phyloP scores from a whole-genome alignment of 2,888 invertebrate genomes.

The Epinotia nisella region DNA sequence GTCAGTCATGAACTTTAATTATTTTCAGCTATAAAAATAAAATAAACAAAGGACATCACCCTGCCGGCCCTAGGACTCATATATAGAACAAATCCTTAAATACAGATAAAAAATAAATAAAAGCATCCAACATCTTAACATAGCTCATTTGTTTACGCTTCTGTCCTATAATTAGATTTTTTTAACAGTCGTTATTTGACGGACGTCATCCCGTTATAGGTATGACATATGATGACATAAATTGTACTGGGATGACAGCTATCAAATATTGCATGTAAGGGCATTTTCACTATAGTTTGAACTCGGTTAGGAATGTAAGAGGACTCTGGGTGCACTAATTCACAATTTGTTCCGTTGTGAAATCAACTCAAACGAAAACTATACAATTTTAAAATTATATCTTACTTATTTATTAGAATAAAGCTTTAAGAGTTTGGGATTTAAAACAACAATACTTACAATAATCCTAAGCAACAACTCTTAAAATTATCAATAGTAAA shows the following conservation, averaged over 20 bases:
- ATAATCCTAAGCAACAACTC: constrained; percentile 45
- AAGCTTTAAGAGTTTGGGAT: constrained; percentile 54
- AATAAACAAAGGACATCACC: background rate
- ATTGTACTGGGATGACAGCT: no score
- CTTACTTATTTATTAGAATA: constrained; percentile 52
- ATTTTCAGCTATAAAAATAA: constrained; percentile 1
- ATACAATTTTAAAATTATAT: constrained; percentile 35
- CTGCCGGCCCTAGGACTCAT: background rate
- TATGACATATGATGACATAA: no score
- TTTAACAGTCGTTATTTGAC: no score
- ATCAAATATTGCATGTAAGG: no score
- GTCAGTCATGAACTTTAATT: background rate
- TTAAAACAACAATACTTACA: constrained; percentile 37
- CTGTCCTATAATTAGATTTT: no score
- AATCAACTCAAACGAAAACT: constrained; percentile 37
- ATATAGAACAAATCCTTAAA: background rate
- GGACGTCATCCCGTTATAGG: no score
- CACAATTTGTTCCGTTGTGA: constrained; percentile 18
- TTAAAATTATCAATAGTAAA: constrained; percentile 33
- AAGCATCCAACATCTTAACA: constrained; percentile 19
- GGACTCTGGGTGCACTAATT: constrained; percentile 18
- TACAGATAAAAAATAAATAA: background rate
- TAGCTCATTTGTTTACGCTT: background rate
- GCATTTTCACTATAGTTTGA: no score
- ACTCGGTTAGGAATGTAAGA: constrained; percentile 32